Base-by-base conservation (phyloP, 2,888 invertebrate genomes). In the Mythimna vitellina region DNA sequence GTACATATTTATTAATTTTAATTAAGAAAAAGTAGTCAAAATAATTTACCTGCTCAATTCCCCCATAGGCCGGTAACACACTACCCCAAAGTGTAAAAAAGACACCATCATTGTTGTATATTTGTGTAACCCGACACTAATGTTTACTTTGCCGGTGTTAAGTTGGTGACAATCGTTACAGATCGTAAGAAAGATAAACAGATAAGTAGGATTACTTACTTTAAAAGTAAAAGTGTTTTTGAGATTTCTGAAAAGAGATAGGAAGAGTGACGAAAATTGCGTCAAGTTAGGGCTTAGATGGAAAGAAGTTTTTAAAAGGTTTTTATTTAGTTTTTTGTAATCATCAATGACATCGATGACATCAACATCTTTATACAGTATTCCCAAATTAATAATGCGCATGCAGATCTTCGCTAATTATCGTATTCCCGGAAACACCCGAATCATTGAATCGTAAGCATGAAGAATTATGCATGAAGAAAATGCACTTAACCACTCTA, bases 201-300 rank as follows among this genome's bases (percentile, higher is more conserved):
- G 29, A 38, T 35, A 12, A 17, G 54, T 32, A 25, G 71, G 35
- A 72, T 56, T 71, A 60, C 38, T 60, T 63, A 12, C 54, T 54
- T 54, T 51, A 12, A 70, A 77, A 78, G 82, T 70, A 78, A 78
- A 66, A 78, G 78, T 78, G 82, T 78, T 81, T 76, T 61, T 77
- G 20, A 66, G 82, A 82, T 82, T 60, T 32, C 65, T 65, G 3
- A 14, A 14, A 7, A 65, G 2, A 64, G 76, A 77, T 81, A 49
- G 53, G 22, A 14, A 35, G 20, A 29, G 49, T 58, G 51, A 12
- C 14, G 49, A 25, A 46, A 69, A 62, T 70, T 69, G 64, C 53
- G 69, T 63, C 46, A 29, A 53, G 12, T 29, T 54, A 17, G 12
- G 49, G 22, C n/a, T 65, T 42, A 32, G 20, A 49, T 53, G 1